A percentile compares a stretch with the other conserved stretches of the same genome.
Evolutionary conservation across 2,113 vertebrate genomes (phyloP).

Genomic region (Alces alces): DNA sequence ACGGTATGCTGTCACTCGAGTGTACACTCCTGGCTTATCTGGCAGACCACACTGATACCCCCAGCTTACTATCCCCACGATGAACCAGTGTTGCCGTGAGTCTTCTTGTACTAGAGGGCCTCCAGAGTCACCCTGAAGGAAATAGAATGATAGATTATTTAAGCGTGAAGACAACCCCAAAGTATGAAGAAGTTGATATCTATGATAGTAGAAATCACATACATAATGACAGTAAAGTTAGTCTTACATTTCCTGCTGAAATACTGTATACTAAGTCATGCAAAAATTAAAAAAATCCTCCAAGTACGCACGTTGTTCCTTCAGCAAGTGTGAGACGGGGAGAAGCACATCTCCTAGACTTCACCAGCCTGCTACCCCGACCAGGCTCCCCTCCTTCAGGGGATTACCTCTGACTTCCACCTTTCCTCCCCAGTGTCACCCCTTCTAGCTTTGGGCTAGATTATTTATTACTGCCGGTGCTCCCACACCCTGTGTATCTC

Average conservation of each 20-base stretch:
- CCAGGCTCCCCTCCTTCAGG: background rate
- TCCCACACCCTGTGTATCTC: background rate
- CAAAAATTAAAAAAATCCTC: background rate
- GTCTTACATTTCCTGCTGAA: background rate
- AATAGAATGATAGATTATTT: slow-evolving; percentile 35
- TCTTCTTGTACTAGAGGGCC: slow-evolving; percentile 88
- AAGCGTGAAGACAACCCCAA: background rate
- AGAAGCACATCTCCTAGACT: background rate
- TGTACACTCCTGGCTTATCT: slow-evolving; percentile 83
- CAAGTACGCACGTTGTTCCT: background rate
- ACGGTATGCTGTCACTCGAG: slow-evolving; percentile 77
- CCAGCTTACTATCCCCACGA: slow-evolving; percentile 86
- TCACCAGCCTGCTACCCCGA: background rate
- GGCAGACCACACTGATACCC: slow-evolving; percentile 80
- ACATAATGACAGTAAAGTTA: background rate
- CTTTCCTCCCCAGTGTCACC: background rate
- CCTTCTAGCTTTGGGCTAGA: background rate
- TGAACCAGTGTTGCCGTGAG: slow-evolving; percentile 80
- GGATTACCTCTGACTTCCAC: background rate
- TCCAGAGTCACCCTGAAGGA: slow-evolving; percentile 90
- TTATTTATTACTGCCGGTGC: background rate
- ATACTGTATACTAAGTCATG: background rate
- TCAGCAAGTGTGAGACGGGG: background rate
- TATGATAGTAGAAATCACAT: background rate
- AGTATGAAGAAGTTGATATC: slow-evolving; percentile 12